Percentiles rank a stretch among this genome's conserved stretches.
Evolutionary conservation across 1,140 invertebrate species (phyloP).

Genomic region (Mylabris phalerata): DNA sequence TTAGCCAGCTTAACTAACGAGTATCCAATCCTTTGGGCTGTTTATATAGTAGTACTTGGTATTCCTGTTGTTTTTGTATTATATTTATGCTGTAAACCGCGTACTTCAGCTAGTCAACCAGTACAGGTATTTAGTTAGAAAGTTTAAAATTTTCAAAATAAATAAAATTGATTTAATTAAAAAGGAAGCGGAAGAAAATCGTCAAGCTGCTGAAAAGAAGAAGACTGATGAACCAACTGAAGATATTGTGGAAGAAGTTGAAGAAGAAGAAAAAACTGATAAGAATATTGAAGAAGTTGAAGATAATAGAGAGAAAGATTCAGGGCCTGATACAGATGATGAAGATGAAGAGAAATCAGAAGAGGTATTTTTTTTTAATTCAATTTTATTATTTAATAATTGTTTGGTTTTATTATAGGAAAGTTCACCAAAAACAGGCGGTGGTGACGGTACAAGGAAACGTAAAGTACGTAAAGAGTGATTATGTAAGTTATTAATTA

Average conservation of each 20-base stretch:
- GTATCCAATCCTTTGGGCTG: constrained; percentile 85
- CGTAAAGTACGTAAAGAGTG: constrained; percentile 50
- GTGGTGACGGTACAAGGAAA: constrained; percentile 46
- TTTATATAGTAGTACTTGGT: constrained; percentile 75
- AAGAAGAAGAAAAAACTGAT: constrained; percentile 44
- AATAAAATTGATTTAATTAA: background rate
- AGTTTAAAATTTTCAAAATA: background rate
- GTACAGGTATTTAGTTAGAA: constrained; percentile 21
- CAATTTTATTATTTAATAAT: background rate
- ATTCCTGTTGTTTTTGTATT: constrained; percentile 71
- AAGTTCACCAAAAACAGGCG: constrained; percentile 15
- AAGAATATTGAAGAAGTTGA: constrained; percentile 38
- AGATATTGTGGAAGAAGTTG: constrained; percentile 47
- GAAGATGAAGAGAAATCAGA: constrained; percentile 40
- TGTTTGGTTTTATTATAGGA: constrained; percentile 4
- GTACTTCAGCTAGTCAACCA: constrained; percentile 42
- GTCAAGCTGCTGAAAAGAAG: constrained; percentile 46
- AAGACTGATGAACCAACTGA: constrained; percentile 53
- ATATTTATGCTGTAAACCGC: constrained; percentile 71
- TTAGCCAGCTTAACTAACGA: constrained; percentile 77
- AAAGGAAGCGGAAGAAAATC: constrained; percentile 37
- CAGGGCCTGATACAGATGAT: constrained; percentile 35
- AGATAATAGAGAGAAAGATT: constrained; percentile 42
- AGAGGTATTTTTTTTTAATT: constrained; percentile 24
- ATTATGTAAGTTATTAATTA: constrained; percentile 13